Base-by-base conservation (phyloP, 1,140 invertebrate species). In the Drosophila oshimai region DNA sequence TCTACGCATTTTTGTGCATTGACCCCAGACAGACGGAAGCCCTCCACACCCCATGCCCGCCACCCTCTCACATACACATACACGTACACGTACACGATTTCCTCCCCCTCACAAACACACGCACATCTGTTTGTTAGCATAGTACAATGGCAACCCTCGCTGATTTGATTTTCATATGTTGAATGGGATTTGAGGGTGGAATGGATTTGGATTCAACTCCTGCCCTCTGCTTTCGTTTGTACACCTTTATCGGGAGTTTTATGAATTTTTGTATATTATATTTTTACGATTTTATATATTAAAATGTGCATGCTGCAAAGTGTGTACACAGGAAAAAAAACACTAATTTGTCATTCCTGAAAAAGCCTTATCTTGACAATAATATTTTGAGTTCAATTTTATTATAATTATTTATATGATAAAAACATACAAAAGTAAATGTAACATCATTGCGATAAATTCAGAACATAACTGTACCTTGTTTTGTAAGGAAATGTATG, bases 1-100 rank as follows among this genome's bases (percentile, higher is more conserved):
- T 80, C 81, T 86, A 86, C 80, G 80, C 80, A 86, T 76, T 86
- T 86, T 86, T 86, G 80, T 86, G 67, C 80, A 80, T 84, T 84
- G 80, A 84, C 80, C 80, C 75, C 80, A 78, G 61, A 41, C 61
- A 65, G 61, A 65, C 61, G 61, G 42, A 49, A 65, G 60, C 34
- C 58, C 42, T 42, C 20, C 36, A 13, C 37, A 22, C 34, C 20
- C 26, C 36, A 17, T 39, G 12, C 20, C 20, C 57, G 33, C 34
- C 13, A 15, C 13, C 41, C 58, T 18, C 47, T 29, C 62, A 45
- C 37, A 39, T 6, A 58, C 31, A 33, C 31, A 64, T 12, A 44
- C 29, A 10, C 10, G n/a, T n/a, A n/a, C n/a, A n/a, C n/a, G n/a
- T n/a, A 26, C 15, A 34, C 17, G 20, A 7, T 42, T 42, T 42